Base-by-base conservation (phyloP, 1,140 invertebrate species). In the Anthonomus grandis region DNA sequence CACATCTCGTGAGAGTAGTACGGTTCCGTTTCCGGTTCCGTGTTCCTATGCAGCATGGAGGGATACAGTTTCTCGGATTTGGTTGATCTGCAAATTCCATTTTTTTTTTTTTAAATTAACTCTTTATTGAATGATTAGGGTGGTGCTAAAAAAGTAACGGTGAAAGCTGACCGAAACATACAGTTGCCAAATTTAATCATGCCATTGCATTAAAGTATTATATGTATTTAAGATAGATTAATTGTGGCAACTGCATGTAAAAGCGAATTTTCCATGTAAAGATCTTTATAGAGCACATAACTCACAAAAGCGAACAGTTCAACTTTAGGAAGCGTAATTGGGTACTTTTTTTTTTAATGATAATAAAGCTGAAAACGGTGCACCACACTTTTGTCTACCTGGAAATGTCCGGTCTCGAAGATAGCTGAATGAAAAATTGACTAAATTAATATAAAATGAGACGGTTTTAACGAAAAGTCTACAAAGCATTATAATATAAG, bases 41-140 rank as follows among this genome's bases (percentile, higher is more conserved):
- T 84, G 62, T 78, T 86, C 64, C 78, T 74, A 60, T 86, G 86
- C 57, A 94, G 75, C 89, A 93, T 93, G 52, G 88, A 91, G 24
- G 91, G 90, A 75, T 94, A 95, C 70, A 95, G 80, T 74, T 94
- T 94, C 72, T 96, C 93, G n/a, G 93, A 95, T 76, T 95, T 95
- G 5, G 93, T 95, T 22, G 93, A 95, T 74, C 91, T 93, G 80
- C 67, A 79, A 74, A 60, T 50, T 2, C 6, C 10, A 18, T 4
- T 44, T 44, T 4, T 44, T 44, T 27, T 13, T 27, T 50, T n/a
- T n/a, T n/a, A n/a, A n/a, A n/a, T n/a, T n/a, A n/a, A n/a, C n/a
- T n/a, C n/a, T n/a, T n/a, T n/a, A n/a, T n/a, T n/a, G n/a, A n/a
- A n/a, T n/a, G n/a, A n/a, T n/a, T n/a, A n/a, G n/a, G n/a, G n/a